Conservation (phyloP, 2,888 invertebrate genomes). For the Carpatolechia fugitivella region DNA sequence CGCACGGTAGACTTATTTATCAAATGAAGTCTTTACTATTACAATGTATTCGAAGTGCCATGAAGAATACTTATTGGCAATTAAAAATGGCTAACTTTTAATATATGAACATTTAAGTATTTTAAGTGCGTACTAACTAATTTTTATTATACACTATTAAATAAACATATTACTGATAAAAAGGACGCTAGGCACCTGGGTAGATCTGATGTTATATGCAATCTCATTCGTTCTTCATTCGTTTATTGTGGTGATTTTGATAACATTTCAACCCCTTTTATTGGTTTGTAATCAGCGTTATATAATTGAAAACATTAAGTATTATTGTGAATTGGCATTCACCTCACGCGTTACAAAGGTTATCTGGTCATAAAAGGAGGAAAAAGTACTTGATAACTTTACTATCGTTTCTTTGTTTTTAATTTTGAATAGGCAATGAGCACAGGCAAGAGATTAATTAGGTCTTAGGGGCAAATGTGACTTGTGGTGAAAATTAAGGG, state of each 20-base stretch:
- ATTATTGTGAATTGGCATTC: background rate
- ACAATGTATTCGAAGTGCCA: too few species aligned
- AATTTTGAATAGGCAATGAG: background rate
- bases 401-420: background rate
- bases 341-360: background rate
- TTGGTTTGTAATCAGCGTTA: background rate
- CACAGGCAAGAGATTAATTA: too few species aligned
- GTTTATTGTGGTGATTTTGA: background rate
- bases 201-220: background rate
- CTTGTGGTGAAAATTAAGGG: too few species aligned
- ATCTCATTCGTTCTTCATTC: background rate
- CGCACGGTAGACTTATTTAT: too few species aligned
- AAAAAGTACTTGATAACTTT: background rate
- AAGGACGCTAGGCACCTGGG: too few species aligned
- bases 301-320: background rate
- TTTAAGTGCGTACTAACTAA: too few species aligned
- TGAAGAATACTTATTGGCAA: too few species aligned
- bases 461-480: too few species aligned
- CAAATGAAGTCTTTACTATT: too few species aligned
- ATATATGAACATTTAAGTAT: too few species aligned
- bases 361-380: background rate
- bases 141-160: too few species aligned
- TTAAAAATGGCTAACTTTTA: too few species aligned
- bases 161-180: background rate
- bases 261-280: conserved; percentile 2